Base-by-base conservation (phyloP, 2,888 invertebrate species). In the Thymelicus lineola region DNA sequence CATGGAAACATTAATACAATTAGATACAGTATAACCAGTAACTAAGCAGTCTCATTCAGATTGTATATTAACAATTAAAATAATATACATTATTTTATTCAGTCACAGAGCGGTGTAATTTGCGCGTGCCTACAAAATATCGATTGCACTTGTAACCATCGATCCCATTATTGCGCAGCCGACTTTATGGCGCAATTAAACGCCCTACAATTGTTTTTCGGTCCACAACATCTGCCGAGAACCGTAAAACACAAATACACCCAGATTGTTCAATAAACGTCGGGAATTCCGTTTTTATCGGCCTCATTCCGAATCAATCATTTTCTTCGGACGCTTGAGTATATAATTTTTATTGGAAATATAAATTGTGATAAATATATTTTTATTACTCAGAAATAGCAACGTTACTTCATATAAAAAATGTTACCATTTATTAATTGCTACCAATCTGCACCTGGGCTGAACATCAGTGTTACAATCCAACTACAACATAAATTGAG, bases 101-200 rank as follows among this genome's bases (percentile, higher is more conserved):
- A 35, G 62, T 64, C 48, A 72, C 66, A 35, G n/a, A 55, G 36
- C 53, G 20, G 66, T 64, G 68, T 71, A 50, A 57, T 58, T 38
- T 59, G 20, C 60, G 60, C 57, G 53, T 45, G 60, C 57, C 61
- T n/a, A 36, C 15, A 35, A 15, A 48, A 48, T 17, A 62, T 62
- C 35, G 62, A 50, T 50, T 36, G n/a, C 36, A 48, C 62, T 62
- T 50, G 15, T n/a, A 61, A 42, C 17, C 53, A 67, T 67, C 67
- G 67, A 67, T 61, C 69, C 67, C 50, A 55, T 15, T 58, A 57
- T 57, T 58, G 70, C 61, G 57, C 65, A 58, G 62, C 58, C 58
- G 60, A 72, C 67, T 75, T 75, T 74, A 74, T 73, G 69, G 71
- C 72, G 45, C 71, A 74, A 73, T 75, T 75, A 72, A 73, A 73